Evolutionary conservation across 2,888 invertebrate genomes (phyloP), one percentile per base, ranked within the genome.

Genomic region (Dolichomitus sp.): DNA sequence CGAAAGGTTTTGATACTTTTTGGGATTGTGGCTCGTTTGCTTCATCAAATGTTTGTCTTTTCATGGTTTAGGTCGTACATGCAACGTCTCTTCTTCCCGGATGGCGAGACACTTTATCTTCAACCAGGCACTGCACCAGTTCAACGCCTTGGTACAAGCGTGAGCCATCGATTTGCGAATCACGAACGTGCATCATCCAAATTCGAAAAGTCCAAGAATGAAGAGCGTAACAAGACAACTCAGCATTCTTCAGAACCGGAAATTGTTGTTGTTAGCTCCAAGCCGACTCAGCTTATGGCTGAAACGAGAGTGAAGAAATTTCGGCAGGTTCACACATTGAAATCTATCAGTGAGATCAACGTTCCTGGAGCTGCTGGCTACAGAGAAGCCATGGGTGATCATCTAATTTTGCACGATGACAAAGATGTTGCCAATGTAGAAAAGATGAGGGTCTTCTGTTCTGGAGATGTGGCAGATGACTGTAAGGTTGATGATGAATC

Each of bases 1-100:
- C n/a, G n/a, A n/a, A 1, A 37, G 6, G 9, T 37, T 37, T 37
- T 33, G 4, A 33, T 33, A 33, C 5, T 33, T 6, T 37, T 6
- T 37, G 9, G 6, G 37, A 37, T 37, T 37, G 37, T 7, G 7
- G 7, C 37, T 9, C 9, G 37, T 7, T 57, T 57, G 14, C 30
- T 14, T 4, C 6, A 6, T 30, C n/a, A 4, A 57, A 17, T 59
- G 1, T 17, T 33, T 37, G 19, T 11, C 11, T 52, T 52, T 52
- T 52, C 1, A 52, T 52, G 52, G 19, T 11, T 12, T 50, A 86
- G 87, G 66, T 85, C 86, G 4, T 81, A 83, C 12, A 80, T 88
- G 76, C 86, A 86, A 23, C 88, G 89, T 19, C 77, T 91, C 3
- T 91, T 91, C 54, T 65, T 59, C 5, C 77, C 86, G 7, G 86